A percentile compares a stretch with the other conserved stretches of the same genome.
Evolutionary conservation across 2,113 vertebrate genomes (phyloP).

Genomic region (Dipodomys stephensi): DNA sequence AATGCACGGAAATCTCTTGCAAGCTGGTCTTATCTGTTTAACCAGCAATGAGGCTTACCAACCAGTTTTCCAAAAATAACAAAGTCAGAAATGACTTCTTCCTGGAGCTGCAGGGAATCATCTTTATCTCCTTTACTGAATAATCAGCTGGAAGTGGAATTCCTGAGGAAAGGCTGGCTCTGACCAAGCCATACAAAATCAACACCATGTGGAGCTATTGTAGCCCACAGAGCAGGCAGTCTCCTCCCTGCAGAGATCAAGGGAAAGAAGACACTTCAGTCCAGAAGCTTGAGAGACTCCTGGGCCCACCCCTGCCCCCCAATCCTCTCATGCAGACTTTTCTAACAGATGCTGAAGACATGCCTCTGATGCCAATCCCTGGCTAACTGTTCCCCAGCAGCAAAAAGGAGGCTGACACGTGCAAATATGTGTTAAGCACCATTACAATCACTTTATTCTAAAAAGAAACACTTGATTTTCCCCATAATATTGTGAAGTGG

Average conservation of each 20-base stretch:
- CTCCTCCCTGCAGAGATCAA: constrained; percentile 3
- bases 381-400: background rate
- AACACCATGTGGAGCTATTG: background rate
- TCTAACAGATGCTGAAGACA: background rate
- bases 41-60: constrained; percentile 15
- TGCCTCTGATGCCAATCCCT: background rate
- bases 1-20: constrained; percentile 32
- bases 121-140: constrained; percentile 1
- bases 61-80: constrained; percentile 68
- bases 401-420: background rate
- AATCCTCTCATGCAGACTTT: background rate
- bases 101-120: constrained; percentile 35
- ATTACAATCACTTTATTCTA: background rate
- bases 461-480: background rate
- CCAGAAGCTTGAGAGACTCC: background rate
- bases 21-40: constrained; percentile 66
- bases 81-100: constrained; percentile 49
- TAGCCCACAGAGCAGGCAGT: background rate
- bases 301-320: background rate
- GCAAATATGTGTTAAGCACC: background rate
- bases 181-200: background rate
- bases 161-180: constrained; percentile 21
- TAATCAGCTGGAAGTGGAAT: constrained; percentile 29
- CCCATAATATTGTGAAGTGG: background rate
- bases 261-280: background rate